These are phyloP conservation scores for Bradypodion pumilum DNA, from an alignment of 2,797 vertebrate species.

Conservation along the genomic window DNA sequence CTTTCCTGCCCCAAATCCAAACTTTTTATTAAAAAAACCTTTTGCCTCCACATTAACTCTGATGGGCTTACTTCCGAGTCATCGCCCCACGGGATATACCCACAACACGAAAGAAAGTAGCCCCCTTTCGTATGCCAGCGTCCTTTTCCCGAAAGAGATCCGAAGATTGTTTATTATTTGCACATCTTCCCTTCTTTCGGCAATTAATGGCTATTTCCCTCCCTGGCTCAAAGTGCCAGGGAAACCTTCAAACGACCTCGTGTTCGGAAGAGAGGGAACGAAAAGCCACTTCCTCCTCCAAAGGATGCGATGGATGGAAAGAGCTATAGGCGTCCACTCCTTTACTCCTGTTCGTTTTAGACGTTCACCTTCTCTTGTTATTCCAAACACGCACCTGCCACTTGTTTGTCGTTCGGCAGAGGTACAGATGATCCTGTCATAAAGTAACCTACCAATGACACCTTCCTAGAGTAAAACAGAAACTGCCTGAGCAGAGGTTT, in stretches of 20 bases:
- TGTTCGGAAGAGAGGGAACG: background rate
- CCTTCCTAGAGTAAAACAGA: background rate
- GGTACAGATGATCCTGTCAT: background rate
- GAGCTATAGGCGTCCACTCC: background rate
- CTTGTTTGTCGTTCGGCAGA: background rate
- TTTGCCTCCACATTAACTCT: too few relatives aligned
- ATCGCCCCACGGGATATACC: background rate
- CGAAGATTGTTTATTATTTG: background rate
- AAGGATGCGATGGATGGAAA: background rate
- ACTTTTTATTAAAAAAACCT: background rate
- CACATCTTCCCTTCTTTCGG: too few relatives aligned
- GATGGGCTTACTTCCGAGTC: background rate
- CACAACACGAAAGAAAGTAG: background rate
- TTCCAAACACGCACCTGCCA: slow-evolving; percentile 10
- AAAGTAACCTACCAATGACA: too few relatives aligned
- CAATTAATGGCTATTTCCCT: background rate
- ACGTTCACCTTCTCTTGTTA: slow-evolving; percentile 1
- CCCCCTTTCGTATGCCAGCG: too few relatives aligned
- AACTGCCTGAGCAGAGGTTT: background rate
- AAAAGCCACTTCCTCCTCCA: background rate
- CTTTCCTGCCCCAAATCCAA: too few relatives aligned
- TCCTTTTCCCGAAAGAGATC: background rate
- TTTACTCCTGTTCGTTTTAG: slow-evolving; percentile 19
- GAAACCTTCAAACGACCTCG: background rate
- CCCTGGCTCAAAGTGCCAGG: too few relatives aligned